Evolutionary conservation across 1,140 invertebrate species (phyloP).

Genomic region (Physella acuta): DNA sequence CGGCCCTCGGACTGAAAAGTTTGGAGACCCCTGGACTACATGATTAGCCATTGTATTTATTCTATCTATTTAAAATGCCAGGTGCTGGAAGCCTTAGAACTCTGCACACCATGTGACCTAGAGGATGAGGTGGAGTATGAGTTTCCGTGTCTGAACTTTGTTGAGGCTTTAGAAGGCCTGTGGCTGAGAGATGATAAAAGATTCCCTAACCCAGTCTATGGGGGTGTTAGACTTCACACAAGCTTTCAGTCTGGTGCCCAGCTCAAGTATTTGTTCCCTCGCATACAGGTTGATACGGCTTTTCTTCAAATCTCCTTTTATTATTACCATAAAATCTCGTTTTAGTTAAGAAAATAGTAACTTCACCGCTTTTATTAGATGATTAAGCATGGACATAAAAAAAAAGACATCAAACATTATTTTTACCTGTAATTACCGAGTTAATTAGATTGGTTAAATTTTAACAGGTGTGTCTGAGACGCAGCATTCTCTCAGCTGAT

Average conservation of each 20-base stretch:
- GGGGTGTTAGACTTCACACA: slow-evolving; percentile 68
- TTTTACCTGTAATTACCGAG: no score
- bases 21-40: no score
- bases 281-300: slow-evolving; percentile 72
- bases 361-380: no score
- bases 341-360: no score
- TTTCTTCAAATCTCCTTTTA: no score
- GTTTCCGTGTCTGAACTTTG: slow-evolving; percentile 78
- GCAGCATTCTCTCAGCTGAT: slow-evolving; percentile 60
- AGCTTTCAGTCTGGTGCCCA: slow-evolving; percentile 66
- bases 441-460: no score
- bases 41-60: no score
- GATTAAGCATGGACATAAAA: no score
- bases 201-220: slow-evolving; percentile 68
- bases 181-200: slow-evolving; percentile 71
- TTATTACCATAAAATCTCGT: no score
- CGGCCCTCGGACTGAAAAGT: no score
- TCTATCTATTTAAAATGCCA: no score
- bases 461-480: slow-evolving; percentile 66
- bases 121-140: slow-evolving; percentile 77
- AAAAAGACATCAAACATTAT: no score
- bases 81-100: slow-evolving; percentile 66
- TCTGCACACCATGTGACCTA: slow-evolving; percentile 76
- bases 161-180: slow-evolving; percentile 72
- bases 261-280: slow-evolving; percentile 70